Evolutionary conservation across 2,888 invertebrate species (phyloP).

Genomic region (Sarcophaga subvicina): DNA sequence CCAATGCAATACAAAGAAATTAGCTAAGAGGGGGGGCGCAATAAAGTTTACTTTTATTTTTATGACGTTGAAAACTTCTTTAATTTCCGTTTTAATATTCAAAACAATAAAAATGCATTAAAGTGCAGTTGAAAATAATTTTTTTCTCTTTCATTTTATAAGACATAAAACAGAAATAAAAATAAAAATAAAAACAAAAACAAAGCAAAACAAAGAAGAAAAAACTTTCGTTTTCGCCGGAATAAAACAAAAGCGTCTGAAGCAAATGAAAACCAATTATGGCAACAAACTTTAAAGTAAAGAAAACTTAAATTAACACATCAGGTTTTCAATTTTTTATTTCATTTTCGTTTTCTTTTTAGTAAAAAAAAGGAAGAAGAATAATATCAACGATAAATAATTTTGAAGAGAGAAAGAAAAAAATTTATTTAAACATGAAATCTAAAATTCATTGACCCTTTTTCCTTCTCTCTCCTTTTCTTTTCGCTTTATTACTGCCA

Average conservation of each 20-base stretch:
- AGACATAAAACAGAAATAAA: constrained; percentile 1
- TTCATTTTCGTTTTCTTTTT: too few relatives aligned
- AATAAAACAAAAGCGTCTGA: constrained; percentile 2
- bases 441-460: too few relatives aligned
- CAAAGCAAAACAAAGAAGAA: too few relatives aligned
- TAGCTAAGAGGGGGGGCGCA: too few relatives aligned
- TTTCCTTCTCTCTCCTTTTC: not conserved
- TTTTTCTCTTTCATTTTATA: not conserved
- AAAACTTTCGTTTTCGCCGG: too few relatives aligned
- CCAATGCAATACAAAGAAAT: too few relatives aligned
- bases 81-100: constrained; percentile 57
- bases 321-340: too few relatives aligned
- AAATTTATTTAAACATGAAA: too few relatives aligned
- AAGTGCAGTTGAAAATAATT: constrained; percentile 16
- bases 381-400: too few relatives aligned
- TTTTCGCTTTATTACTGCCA: not conserved
- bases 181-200: too few relatives aligned
- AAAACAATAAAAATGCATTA: constrained; percentile 54
- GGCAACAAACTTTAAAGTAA: not conserved
- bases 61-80: constrained; percentile 29
- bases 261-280: not conserved
- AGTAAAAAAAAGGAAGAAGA: too few relatives aligned
- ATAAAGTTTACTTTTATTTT: not conserved
- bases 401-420: too few relatives aligned
- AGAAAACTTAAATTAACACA: not conserved